Percentiles rank a stretch among this genome's conserved stretches.
phyloP scores from a whole-genome alignment of 2,797 vertebrate genomes.

The Smutsia gigantea region DNA sequence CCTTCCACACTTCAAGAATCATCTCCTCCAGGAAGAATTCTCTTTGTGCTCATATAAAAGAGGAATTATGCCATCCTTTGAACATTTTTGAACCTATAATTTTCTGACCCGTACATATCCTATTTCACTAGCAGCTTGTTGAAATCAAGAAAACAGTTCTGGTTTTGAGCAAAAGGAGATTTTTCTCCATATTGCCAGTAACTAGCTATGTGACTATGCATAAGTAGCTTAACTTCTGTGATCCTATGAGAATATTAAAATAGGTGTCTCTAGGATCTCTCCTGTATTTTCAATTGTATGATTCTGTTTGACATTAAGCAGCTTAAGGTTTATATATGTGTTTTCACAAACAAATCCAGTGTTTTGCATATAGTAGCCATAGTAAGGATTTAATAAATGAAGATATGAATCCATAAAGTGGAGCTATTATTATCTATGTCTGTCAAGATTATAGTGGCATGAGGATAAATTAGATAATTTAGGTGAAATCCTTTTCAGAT shows the following conservation, averaged over 20 bases:
- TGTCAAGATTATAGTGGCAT: background rate
- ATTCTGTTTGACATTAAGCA: background rate
- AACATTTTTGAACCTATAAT: background rate
- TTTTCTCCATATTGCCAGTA: background rate
- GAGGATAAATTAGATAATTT: background rate
- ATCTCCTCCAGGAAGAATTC: background rate
- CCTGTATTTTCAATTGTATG: background rate
- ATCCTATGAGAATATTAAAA: background rate
- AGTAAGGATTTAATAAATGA: background rate
- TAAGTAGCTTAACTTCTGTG: background rate
- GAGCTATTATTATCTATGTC: background rate
- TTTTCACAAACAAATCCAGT: background rate
- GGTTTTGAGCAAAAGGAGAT: background rate
- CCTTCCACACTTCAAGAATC: background rate
- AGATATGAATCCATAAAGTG: background rate
- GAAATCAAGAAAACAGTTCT: background rate
- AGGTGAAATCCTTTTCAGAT: background rate
- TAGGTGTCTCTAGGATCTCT: background rate
- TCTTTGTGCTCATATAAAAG: background rate
- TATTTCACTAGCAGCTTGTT: background rate
- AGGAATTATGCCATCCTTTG: background rate
- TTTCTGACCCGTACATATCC: background rate
- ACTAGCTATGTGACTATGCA: background rate
- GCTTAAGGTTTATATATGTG: background rate
- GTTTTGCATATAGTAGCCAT: background rate